Evolutionary conservation across 2,797 vertebrate species (phyloP).

Genomic region (Sarcophilus harrisii): DNA sequence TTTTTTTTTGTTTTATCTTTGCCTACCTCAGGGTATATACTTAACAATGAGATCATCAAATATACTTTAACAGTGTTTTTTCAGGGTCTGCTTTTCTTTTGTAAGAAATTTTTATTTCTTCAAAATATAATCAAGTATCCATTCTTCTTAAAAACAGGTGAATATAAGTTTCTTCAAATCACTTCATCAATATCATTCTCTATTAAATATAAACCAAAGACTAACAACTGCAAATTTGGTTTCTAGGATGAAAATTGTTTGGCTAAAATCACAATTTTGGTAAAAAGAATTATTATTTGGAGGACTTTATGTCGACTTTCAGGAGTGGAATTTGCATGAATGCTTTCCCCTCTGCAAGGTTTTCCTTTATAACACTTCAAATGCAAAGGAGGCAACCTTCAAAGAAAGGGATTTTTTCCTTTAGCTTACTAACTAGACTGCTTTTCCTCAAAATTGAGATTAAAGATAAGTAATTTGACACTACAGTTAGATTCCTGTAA

Average conservation of each 20-base stretch:
- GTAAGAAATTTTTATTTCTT: not conserved
- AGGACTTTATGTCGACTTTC: not conserved
- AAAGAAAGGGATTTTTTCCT: not conserved
- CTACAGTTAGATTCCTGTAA: not conserved
- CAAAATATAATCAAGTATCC: not conserved
- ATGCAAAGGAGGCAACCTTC: not conserved
- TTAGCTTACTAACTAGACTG: not conserved
- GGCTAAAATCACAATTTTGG: not conserved
- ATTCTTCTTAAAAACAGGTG: conserved; percentile 13
- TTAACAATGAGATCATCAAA: not conserved
- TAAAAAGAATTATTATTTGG: not conserved
- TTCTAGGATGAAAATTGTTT: not conserved
- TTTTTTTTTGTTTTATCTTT: not conserved
- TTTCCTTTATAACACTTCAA: not conserved
- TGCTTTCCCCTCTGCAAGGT: not conserved
- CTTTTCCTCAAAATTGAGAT: not conserved
- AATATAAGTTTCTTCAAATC: not conserved
- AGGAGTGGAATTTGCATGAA: not conserved
- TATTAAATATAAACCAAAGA: not conserved
- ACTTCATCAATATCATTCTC: not conserved
- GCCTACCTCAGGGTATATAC: not conserved
- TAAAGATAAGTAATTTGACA: not conserved
- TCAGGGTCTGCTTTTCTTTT: not conserved
- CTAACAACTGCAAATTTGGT: not conserved
- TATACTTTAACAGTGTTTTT: not conserved